Evolutionary conservation across 2,113 vertebrate genomes (phyloP).

Genomic region (Colinus virginianus): DNA sequence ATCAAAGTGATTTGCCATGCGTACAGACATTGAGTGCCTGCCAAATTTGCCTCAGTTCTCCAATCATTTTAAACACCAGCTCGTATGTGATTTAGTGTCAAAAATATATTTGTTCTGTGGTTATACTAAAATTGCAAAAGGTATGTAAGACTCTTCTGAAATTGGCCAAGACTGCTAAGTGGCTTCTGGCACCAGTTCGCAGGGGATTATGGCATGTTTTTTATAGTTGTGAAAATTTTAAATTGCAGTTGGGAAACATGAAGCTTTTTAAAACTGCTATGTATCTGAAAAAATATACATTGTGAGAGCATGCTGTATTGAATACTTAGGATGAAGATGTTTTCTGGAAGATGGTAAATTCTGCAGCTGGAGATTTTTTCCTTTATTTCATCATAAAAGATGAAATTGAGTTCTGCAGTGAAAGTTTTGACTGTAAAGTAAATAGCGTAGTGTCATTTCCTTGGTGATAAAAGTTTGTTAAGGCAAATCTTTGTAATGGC

Average conservation of each 20-base stretch:
- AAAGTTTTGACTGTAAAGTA: neutral
- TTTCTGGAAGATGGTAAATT: neutral
- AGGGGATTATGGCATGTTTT: constrained; percentile 52
- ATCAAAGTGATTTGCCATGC: neutral
- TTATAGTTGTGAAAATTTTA: constrained; percentile 57
- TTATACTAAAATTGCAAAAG: neutral
- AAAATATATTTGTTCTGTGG: constrained; percentile 47
- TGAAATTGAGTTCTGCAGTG: neutral
- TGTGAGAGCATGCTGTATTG: constrained; percentile 17
- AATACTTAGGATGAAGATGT: neutral
- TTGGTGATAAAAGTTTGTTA: neutral
- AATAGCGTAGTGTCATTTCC: neutral
- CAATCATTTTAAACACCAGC: neutral
- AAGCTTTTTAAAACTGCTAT: constrained; percentile 31
- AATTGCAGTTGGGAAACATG: constrained; percentile 68
- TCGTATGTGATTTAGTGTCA: neutral
- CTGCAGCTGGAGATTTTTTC: neutral
- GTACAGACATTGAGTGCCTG: neutral
- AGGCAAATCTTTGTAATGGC: neutral
- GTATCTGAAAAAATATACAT: constrained; percentile 44
- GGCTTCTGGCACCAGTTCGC: constrained; percentile 49
- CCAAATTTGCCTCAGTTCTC: constrained; percentile 37
- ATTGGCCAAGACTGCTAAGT: constrained; percentile 49
- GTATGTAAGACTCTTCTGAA: constrained; percentile 27
- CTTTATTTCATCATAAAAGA: neutral